Evolutionary conservation across 2,797 vertebrate species (phyloP).

Genomic region (Pseudochirops corinnae): DNA sequence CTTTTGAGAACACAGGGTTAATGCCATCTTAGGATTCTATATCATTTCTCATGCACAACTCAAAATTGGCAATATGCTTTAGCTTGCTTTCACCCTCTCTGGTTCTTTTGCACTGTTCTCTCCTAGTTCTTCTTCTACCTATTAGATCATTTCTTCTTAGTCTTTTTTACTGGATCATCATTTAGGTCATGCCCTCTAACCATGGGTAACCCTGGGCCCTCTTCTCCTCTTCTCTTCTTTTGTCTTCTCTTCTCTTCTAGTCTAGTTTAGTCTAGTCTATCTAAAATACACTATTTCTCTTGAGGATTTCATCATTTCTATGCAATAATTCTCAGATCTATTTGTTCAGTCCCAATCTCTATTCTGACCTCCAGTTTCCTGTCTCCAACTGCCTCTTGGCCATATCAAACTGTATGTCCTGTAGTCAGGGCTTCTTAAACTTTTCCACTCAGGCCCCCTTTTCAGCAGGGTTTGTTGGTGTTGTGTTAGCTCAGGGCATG

Average conservation of each 20-base stretch:
- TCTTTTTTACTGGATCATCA: neutral
- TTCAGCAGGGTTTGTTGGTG: no score
- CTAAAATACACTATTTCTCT: neutral
- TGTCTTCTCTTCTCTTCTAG: no score
- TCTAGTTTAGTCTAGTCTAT: no score
- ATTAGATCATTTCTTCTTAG: neutral
- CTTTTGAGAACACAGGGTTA: neutral
- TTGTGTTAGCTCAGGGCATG: no score
- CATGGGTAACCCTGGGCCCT: neutral
- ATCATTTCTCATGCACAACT: neutral
- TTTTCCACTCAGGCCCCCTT: no score
- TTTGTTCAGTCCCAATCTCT: neutral
- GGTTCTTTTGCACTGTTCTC: neutral
- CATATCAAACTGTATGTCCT: neutral
- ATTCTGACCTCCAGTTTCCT: neutral
- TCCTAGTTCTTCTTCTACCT: neutral
- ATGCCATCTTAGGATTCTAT: neutral
- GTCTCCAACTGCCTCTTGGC: neutral
- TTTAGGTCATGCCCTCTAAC: neutral
- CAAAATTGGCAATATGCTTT: neutral
- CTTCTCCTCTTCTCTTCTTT: neutral
- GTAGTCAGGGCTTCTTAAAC: no score
- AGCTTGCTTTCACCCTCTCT: neutral
- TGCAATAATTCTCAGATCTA: neutral
- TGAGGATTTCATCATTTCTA: neutral